These are phyloP conservation scores for Tolmerus cingulatus DNA, from an alignment of 2,888 invertebrate species.

Conservation along the genomic window DNA sequence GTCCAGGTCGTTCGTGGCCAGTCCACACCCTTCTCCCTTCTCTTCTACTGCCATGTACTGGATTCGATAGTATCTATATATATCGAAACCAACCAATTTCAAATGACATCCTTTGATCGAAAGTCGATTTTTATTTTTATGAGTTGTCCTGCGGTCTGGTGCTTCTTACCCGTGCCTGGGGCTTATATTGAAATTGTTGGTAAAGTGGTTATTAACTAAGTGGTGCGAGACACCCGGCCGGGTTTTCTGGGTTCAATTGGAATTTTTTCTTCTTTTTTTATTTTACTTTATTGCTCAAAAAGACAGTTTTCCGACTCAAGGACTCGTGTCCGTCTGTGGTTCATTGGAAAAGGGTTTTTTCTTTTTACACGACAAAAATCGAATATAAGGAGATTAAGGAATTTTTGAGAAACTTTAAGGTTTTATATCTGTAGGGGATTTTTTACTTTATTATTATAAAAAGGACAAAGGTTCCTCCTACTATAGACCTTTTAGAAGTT, in stretches of 20 bases:
- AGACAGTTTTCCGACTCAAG: background rate
- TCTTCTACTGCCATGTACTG: background rate
- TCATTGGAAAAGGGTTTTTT: background rate
- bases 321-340: background rate
- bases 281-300: background rate
- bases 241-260: background rate
- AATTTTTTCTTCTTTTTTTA: background rate
- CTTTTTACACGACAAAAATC: background rate
- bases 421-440: background rate
- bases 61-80: background rate
- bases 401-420: background rate
- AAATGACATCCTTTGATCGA: slow-evolving; percentile 4
- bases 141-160: background rate
- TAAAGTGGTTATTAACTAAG: background rate
- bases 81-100: slow-evolving; percentile 2
- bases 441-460: background rate
- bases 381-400: background rate
- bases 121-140: slow-evolving; percentile 8
- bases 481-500: background rate
- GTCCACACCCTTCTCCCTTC: background rate
- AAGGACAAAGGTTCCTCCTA: background rate
- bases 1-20: background rate
- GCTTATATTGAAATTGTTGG: background rate
- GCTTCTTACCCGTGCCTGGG: background rate
- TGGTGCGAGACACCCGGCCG: background rate